phyloP scores from a whole-genome alignment of 2,797 vertebrate genomes.

The Falco biarmicus region DNA sequence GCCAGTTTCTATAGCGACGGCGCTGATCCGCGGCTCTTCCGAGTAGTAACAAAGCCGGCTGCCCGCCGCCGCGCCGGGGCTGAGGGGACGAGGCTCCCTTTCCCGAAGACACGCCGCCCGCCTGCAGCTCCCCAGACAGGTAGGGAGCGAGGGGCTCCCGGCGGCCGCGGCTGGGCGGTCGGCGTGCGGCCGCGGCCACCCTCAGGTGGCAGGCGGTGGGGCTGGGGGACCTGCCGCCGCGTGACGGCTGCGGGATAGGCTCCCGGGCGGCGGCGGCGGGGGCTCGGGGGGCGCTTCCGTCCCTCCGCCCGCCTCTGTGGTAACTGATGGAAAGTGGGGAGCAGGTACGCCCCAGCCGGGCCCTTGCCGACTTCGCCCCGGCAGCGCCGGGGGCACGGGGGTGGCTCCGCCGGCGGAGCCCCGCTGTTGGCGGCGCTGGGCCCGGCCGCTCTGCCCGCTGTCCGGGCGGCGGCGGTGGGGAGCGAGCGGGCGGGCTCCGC shows the following conservation, averaged over 20 bases:
- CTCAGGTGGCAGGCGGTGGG: neutral
- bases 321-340: neutral
- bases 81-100: neutral
- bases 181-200: neutral
- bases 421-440: neutral
- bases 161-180: neutral
- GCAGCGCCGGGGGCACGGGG: neutral
- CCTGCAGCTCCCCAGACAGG: neutral
- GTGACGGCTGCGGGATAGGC: neutral
- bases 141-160: neutral
- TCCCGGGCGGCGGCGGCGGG: neutral
- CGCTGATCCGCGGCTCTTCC: slow-evolving; percentile 46
- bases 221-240: neutral
- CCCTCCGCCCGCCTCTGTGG: neutral
- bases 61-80: slow-evolving; percentile 11
- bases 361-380: neutral
- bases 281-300: neutral
- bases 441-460: neutral
- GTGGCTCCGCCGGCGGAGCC: neutral
- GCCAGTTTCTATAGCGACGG: slow-evolving; percentile 74
- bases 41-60: slow-evolving; percentile 66
- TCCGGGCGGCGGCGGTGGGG: neutral
- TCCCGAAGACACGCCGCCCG: neutral
- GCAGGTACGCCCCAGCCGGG: neutral
- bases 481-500: neutral